phyloP scores from a whole-genome alignment of 2,113 vertebrate species.

The Rhipidura dahli region DNA sequence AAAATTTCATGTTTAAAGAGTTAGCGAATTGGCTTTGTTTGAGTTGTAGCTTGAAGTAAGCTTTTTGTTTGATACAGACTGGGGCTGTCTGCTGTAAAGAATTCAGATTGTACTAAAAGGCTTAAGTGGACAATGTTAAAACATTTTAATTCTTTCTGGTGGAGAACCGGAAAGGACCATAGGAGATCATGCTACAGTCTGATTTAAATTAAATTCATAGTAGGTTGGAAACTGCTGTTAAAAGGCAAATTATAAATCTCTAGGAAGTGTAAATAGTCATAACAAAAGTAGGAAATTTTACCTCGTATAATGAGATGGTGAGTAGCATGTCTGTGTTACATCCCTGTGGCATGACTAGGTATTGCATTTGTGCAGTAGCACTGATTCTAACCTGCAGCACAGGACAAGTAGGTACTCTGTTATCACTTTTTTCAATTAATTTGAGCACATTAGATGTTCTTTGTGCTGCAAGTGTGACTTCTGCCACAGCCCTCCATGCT shows the following conservation, averaged over 20 bases:
- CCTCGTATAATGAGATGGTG: not conserved
- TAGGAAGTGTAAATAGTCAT: not conserved
- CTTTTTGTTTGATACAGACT: not conserved
- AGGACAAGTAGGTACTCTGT: not conserved
- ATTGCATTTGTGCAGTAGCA: not conserved
- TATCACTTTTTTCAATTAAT: not conserved
- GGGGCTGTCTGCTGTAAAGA: not conserved
- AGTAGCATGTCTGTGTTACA: not conserved
- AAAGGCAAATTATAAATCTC: not conserved
- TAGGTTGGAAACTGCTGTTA: not conserved
- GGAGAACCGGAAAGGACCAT: not conserved
- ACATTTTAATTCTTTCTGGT: not conserved
- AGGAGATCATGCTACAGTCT: not conserved
- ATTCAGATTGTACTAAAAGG: not conserved
- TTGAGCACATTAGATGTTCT: not conserved
- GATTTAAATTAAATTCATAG: not conserved
- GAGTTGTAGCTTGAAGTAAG: not conserved
- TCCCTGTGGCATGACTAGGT: not conserved
- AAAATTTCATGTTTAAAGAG: not conserved
- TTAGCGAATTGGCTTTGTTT: not conserved
- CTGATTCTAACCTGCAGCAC: not conserved
- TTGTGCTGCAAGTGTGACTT: not conserved
- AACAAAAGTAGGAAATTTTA: not conserved
- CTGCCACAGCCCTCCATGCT: not conserved
- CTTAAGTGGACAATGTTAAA: not conserved